A percentile compares a stretch with the other conserved stretches of the same genome.
Evolutionary conservation across 2,797 vertebrate genomes (phyloP).

Genomic region (Coreius guichenoti): DNA sequence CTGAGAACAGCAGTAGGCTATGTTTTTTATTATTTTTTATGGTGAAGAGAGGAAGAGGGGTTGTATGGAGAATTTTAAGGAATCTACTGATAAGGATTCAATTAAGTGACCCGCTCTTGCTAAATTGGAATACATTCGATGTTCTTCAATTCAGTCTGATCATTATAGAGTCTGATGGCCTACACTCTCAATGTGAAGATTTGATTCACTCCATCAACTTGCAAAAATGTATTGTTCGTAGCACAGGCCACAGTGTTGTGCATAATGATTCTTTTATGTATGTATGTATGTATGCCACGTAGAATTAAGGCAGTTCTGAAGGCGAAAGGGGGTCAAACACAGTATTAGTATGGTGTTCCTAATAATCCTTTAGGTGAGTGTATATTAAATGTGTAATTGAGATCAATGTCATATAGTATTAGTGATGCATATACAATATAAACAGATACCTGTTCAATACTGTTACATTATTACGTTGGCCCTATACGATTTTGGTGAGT

Average conservation of each 20-base stretch:
- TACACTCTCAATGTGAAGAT: not conserved
- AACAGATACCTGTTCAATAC: no score
- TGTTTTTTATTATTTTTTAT: not conserved
- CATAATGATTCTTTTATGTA: no score
- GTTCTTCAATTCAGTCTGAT: slow-evolving; percentile 16
- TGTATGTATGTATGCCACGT: no score
- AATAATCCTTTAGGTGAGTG: no score
- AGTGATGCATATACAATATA: no score
- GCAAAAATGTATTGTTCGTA: not conserved
- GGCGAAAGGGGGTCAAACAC: no score
- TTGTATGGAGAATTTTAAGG: not conserved
- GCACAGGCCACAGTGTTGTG: not conserved
- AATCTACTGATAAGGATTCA: slow-evolving; percentile 57
- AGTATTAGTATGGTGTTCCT: no score
- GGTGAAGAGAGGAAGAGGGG: not conserved
- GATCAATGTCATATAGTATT: no score
- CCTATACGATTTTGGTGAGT: no score
- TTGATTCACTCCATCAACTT: not conserved
- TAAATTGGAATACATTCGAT: slow-evolving; percentile 40
- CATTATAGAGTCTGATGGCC: slow-evolving; percentile 32
- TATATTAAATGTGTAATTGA: no score
- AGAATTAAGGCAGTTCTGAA: no score
- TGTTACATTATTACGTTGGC: no score
- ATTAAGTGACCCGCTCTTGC: slow-evolving; percentile 43
- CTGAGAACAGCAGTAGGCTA: not conserved